phyloP scores from a whole-genome alignment of 1,140 invertebrate species.

The Pogonomyrmex barbatus region DNA sequence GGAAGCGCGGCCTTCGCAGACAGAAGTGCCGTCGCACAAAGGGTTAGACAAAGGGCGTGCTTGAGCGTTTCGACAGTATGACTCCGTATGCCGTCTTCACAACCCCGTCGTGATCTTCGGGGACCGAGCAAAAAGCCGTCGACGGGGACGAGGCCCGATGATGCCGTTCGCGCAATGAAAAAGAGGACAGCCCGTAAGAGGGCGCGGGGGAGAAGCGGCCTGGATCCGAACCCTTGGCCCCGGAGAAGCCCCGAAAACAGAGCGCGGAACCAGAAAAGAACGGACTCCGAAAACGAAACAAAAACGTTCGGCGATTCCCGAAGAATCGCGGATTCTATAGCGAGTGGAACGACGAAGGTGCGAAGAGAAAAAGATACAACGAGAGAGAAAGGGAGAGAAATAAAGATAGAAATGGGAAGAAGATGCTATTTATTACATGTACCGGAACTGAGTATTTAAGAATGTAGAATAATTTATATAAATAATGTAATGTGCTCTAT shows the following conservation, averaged over 20 bases:
- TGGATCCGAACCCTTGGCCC: neutral
- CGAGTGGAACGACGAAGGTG: conserved; percentile 44
- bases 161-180: conserved; percentile 63
- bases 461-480: neutral
- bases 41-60: conserved; percentile 48
- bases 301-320: conserved; percentile 76
- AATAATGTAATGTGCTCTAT: neutral
- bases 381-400: conserved; percentile 32
- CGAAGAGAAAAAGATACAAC: conserved; percentile 34
- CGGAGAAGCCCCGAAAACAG: conserved; percentile 9
- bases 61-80: conserved; percentile 63
- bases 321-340: conserved; percentile 76
- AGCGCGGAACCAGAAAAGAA: conserved; percentile 50
- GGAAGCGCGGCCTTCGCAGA: conserved; percentile 42
- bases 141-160: conserved; percentile 65
- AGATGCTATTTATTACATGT: conserved; percentile 27
- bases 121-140: conserved; percentile 70
- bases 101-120: conserved; percentile 46
- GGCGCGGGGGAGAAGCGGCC: neutral
- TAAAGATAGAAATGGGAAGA: conserved; percentile 10
- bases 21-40: conserved; percentile 23
- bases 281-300: conserved; percentile 58
- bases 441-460: neutral
- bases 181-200: conserved; percentile 61
- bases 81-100: conserved; percentile 66